These are phyloP conservation scores for Coturnix japonica DNA, from an alignment of 2,113 vertebrate species.

Conservation along the genomic window DNA sequence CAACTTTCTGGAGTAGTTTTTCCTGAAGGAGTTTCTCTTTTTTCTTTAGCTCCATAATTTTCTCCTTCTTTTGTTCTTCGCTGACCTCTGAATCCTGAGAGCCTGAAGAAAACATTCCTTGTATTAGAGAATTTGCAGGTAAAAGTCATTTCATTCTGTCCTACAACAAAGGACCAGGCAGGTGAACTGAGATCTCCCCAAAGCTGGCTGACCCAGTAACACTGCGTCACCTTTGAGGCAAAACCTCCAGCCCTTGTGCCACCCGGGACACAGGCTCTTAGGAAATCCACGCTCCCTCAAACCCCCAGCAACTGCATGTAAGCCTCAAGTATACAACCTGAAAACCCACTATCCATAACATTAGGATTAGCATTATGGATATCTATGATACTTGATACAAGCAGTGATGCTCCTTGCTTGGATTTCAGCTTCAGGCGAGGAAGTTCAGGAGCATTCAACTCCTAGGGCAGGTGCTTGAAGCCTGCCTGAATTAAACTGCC, in stretches of 20 bases:
- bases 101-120: constrained; percentile 73
- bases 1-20: constrained; percentile 85
- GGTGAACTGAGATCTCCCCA: not conserved
- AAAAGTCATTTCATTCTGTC: constrained; percentile 9
- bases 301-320: accelerated
- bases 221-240: not conserved
- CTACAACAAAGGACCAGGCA: not conserved
- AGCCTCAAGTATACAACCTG: not conserved
- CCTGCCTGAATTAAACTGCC: not conserved
- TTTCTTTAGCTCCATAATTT: constrained; percentile 90
- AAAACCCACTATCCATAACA: not conserved
- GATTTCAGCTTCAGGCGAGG: not conserved
- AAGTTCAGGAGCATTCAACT: not conserved
- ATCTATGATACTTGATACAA: not conserved
- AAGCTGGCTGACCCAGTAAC: not conserved
- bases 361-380: not conserved
- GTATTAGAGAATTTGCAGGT: not conserved
- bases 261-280: not conserved
- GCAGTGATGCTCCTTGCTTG: not conserved
- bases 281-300: not conserved
- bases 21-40: constrained; percentile 91
- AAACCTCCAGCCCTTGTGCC: accelerated
- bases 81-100: constrained; percentile 92
- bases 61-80: constrained; percentile 95
- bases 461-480: not conserved